phyloP scores from a whole-genome alignment of 2,797 vertebrate genomes.

The Typhlichthys subterraneus region DNA sequence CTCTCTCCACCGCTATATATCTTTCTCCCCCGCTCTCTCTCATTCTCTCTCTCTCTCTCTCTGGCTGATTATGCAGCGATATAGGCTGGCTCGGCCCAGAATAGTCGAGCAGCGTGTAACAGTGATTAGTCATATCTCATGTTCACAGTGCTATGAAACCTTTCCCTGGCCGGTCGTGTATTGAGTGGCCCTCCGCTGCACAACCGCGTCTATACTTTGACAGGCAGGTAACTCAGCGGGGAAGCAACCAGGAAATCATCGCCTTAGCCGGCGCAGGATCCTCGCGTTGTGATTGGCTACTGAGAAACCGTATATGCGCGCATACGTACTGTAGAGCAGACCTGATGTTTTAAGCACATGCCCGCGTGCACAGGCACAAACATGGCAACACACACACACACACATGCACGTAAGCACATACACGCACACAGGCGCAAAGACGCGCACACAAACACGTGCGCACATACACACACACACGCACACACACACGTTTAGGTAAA shows the following conservation, averaged over 20 bases:
- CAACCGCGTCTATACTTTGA: too few relatives aligned
- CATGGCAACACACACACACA: not conserved
- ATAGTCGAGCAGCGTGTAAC: constrained; percentile 58
- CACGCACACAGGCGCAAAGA: not conserved
- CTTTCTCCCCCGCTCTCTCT: too few relatives aligned
- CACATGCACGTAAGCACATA: not conserved
- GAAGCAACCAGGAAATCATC: too few relatives aligned
- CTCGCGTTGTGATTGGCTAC: too few relatives aligned
- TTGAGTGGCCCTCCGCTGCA: not conserved
- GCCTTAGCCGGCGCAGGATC: too few relatives aligned
- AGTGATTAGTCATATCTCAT: constrained; percentile 70
- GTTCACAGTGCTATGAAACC: constrained; percentile 60
- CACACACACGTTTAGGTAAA: not conserved
- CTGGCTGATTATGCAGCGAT: constrained; percentile 63
- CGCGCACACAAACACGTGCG: not conserved
- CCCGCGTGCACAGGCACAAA: too few relatives aligned
- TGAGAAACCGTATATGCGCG: too few relatives aligned
- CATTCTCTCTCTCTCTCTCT: not conserved
- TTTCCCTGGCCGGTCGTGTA: constrained; percentile 37
- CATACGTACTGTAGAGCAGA: too few relatives aligned
- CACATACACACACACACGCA: not conserved
- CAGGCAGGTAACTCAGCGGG: too few relatives aligned
- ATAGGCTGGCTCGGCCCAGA: constrained; percentile 61
- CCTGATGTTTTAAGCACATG: too few relatives aligned
- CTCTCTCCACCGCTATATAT: constrained; percentile 28